Evolutionary conservation across 2,113 vertebrate species (phyloP).

Genomic region (Ginglymostoma cirratum): DNA sequence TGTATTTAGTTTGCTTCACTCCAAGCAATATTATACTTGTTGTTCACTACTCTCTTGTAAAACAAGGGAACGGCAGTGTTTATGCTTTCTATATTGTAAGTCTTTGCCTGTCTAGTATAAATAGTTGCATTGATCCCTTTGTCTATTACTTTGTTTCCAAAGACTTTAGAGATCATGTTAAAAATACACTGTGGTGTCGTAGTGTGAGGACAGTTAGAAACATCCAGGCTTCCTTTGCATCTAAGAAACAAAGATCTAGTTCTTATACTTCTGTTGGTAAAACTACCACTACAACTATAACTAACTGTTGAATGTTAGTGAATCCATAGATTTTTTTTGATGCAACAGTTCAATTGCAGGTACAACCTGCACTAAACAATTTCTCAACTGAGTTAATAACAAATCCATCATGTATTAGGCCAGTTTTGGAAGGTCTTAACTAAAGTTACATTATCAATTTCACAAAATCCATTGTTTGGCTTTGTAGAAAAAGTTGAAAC

Average conservation of each 20-base stretch:
- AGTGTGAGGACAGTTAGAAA: constrained; percentile 73
- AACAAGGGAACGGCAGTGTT: constrained; percentile 50
- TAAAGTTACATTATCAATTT: neutral
- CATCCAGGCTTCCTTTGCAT: constrained; percentile 80
- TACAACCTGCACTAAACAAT: neutral
- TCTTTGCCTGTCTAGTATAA: constrained; percentile 77
- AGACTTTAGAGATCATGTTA: constrained; percentile 82
- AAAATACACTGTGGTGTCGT: constrained; percentile 76
- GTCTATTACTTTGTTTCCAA: constrained; percentile 90
- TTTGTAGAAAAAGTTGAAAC: neutral
- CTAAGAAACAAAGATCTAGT: constrained; percentile 70
- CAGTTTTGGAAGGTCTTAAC: neutral
- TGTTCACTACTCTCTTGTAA: constrained; percentile 71
- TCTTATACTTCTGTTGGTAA: constrained; percentile 63
- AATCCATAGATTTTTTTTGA: neutral
- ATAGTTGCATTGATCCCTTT: constrained; percentile 91
- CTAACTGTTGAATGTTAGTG: constrained; percentile 59
- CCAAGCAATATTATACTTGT: constrained; percentile 87
- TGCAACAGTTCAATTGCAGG: neutral
- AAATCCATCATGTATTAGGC: neutral
- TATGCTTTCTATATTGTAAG: constrained; percentile 69
- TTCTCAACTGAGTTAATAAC: neutral
- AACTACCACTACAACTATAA: constrained; percentile 57
- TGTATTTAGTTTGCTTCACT: constrained; percentile 81
- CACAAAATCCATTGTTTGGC: neutral